These are phyloP conservation scores for Athene noctua DNA, from an alignment of 2,113 vertebrate species.

Conservation along the genomic window DNA sequence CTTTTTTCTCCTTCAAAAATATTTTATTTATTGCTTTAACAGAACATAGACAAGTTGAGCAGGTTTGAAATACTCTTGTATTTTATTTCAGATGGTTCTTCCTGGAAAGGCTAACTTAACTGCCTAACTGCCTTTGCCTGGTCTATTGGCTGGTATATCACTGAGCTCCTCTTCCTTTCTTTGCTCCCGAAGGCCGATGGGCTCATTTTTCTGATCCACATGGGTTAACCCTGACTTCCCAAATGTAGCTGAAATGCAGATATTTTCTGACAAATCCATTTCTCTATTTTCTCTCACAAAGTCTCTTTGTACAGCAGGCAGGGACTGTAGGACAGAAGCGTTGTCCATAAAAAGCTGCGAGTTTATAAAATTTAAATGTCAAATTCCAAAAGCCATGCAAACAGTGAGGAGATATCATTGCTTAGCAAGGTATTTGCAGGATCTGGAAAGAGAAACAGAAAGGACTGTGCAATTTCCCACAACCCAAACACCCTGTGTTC, in stretches of 20 bases:
- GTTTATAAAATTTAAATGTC: background rate
- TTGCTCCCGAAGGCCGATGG: background rate
- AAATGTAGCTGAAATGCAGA: background rate
- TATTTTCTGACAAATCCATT: background rate
- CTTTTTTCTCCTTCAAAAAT: background rate
- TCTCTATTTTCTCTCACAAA: background rate
- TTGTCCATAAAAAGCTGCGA: background rate
- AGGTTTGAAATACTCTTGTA: background rate
- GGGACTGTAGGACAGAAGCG: background rate
- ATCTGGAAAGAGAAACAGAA: background rate
- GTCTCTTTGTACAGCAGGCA: background rate
- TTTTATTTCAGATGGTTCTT: background rate
- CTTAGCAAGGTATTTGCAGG: background rate
- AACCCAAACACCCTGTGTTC: background rate
- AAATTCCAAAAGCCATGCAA: background rate
- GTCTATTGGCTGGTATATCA: rapidly evolving
- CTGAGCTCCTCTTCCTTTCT: background rate
- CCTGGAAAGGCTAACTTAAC: background rate
- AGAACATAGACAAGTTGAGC: background rate
- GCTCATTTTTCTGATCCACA: background rate
- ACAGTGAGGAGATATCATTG: background rate
- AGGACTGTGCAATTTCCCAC: background rate
- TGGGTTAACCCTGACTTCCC: background rate
- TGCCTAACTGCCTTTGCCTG: too few relatives aligned
- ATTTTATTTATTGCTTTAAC: background rate